A percentile compares a stretch with the other conserved stretches of the same genome.
Conservation (phyloP, 1,140 invertebrate genomes). For the Hylyphantes graminicola region DNA sequence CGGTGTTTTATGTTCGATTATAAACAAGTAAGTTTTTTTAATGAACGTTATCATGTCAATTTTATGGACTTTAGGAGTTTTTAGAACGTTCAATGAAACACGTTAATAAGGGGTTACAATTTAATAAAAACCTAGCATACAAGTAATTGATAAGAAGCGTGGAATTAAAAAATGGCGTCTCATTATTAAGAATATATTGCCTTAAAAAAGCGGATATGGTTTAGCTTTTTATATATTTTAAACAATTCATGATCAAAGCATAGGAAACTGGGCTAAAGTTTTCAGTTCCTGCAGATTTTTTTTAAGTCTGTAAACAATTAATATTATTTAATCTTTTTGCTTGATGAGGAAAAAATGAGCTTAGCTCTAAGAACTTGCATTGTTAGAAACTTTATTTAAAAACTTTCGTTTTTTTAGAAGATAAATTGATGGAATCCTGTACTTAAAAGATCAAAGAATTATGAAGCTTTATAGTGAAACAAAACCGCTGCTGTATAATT, state of each 20-base stretch:
- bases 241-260: slow-evolving; percentile 18
- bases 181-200: not conserved
- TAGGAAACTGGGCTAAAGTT: slow-evolving; percentile 34
- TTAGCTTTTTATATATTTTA: slow-evolving; percentile 3
- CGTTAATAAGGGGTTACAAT: slow-evolving; percentile 38
- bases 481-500: too few relatives aligned
- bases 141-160: slow-evolving; percentile 41
- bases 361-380: too few relatives aligned
- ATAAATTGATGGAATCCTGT: too few relatives aligned
- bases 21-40: slow-evolving; percentile 45
- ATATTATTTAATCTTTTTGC: slow-evolving; percentile 21
- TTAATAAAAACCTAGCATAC: slow-evolving; percentile 47
- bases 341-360: not conserved
- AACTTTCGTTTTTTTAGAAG: too few relatives aligned
- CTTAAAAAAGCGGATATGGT: not conserved
- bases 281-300: slow-evolving; percentile 23
- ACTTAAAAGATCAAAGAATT: too few relatives aligned
- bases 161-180: not conserved
- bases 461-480: too few relatives aligned
- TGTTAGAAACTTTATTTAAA: too few relatives aligned
- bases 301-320: slow-evolving; percentile 30
- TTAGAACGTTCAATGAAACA: slow-evolving; percentile 19
- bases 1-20: not conserved
- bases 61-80: slow-evolving; percentile 2
- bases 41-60: slow-evolving; percentile 9